Percentiles rank a stretch among this genome's conserved stretches.
Conservation (phyloP, 2,113 vertebrate species). For the Phrynosoma platyrhinos region DNA sequence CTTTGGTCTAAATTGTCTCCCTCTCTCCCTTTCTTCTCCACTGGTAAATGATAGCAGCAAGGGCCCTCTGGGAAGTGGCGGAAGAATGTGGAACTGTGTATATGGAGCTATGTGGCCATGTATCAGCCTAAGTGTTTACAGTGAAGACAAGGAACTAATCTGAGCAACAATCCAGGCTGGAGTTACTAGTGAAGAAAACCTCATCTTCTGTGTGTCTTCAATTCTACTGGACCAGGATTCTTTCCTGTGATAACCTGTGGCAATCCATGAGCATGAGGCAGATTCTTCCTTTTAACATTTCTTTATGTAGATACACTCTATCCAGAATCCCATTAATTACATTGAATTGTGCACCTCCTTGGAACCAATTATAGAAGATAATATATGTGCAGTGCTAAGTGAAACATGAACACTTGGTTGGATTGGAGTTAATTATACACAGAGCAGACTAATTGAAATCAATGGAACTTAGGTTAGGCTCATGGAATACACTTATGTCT, state of each 20-base stretch:
- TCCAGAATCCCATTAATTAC: neutral
- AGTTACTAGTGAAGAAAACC: neutral
- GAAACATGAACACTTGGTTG: neutral
- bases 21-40: too few relatives aligned
- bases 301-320: neutral
- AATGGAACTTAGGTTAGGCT: neutral
- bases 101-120: too few relatives aligned
- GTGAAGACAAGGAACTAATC: neutral
- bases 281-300: neutral
- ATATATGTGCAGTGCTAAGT: neutral
- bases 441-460: neutral
- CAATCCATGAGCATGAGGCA: neutral
- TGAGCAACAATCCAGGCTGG: neutral
- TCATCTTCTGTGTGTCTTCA: neutral
- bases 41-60: too few relatives aligned
- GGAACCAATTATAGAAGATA: conserved; percentile 1
- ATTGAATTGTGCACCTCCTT: neutral
- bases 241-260: neutral
- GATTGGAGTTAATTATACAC: neutral
- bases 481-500: neutral
- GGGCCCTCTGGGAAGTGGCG: too few relatives aligned
- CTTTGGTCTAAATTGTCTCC: too few relatives aligned
- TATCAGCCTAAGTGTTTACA: too few relatives aligned
- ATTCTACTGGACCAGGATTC: too few relatives aligned
- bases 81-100: too few relatives aligned